Conservation (phyloP, 2,113 vertebrate species). For the Bucco capensis region DNA sequence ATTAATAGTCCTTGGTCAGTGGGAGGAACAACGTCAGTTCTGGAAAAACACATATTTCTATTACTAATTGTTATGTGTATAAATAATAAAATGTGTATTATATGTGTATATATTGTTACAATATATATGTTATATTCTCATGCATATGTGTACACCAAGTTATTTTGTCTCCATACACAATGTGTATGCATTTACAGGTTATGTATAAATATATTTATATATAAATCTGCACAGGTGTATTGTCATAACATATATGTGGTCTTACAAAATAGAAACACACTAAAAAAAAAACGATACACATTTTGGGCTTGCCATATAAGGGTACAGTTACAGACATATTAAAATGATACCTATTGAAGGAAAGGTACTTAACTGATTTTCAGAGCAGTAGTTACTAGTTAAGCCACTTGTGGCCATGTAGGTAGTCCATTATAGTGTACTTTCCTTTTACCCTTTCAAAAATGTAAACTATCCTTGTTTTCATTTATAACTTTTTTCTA, state of each 20-base stretch:
- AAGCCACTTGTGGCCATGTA: not conserved
- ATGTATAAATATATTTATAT: not conserved
- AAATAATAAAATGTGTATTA: not conserved
- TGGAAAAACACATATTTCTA: not conserved
- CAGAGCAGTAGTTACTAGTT: not conserved
- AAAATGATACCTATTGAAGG: not conserved
- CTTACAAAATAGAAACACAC: not conserved
- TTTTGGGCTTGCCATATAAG: not conserved
- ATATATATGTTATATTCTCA: not conserved
- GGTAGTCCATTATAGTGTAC: not conserved
- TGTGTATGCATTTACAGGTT: not conserved
- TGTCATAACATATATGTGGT: not conserved
- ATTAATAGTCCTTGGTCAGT: not conserved
- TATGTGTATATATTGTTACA: not conserved
- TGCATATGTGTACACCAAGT: not conserved
- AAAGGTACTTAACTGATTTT: not conserved
- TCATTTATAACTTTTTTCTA: not conserved
- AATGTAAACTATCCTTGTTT: not conserved
- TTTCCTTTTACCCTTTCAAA: not conserved
- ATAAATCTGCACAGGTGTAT: not conserved
- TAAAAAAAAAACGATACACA: not conserved
- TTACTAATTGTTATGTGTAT: not conserved
- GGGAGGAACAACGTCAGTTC: not conserved
- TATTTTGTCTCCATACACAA: not conserved
- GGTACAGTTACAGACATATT: not conserved